Evolutionary conservation across 2,888 invertebrate genomes (phyloP).

Genomic region (Drosophila percnosoma): DNA sequence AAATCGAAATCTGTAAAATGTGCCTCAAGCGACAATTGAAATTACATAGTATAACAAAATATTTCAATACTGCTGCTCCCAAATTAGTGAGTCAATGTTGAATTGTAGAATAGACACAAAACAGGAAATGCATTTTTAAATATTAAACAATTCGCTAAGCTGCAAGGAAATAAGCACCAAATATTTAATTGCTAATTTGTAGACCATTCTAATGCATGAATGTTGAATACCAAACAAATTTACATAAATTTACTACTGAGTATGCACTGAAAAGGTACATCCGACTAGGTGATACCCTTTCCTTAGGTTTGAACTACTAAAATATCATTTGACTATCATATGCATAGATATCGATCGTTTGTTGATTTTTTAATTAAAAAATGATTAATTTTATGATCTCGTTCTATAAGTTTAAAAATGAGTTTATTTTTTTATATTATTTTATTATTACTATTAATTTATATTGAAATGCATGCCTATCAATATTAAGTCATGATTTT

Average conservation of each 20-base stretch:
- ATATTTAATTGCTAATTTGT: conserved; percentile 36
- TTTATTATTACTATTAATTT: neutral
- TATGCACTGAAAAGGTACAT: neutral
- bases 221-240: conserved; percentile 34
- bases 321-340: neutral
- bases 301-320: neutral
- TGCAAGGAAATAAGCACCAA: conserved; percentile 24
- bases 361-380: neutral
- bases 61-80: neutral
- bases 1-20: neutral
- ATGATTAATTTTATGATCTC: neutral
- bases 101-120: conserved; percentile 1
- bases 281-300: neutral
- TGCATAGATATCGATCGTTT: neutral
- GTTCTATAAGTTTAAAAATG: neutral
- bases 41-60: neutral
- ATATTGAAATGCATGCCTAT: neutral
- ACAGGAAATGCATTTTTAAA: conserved; percentile 40
- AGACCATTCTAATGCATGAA: conserved; percentile 13
- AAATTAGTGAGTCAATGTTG: neutral
- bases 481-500: neutral
- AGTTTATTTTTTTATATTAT: neutral
- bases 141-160: conserved; percentile 28
- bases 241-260: conserved; percentile 35
- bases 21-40: neutral